phyloP scores from a whole-genome alignment of 2,888 invertebrate genomes.

The Cephalotes varians region DNA sequence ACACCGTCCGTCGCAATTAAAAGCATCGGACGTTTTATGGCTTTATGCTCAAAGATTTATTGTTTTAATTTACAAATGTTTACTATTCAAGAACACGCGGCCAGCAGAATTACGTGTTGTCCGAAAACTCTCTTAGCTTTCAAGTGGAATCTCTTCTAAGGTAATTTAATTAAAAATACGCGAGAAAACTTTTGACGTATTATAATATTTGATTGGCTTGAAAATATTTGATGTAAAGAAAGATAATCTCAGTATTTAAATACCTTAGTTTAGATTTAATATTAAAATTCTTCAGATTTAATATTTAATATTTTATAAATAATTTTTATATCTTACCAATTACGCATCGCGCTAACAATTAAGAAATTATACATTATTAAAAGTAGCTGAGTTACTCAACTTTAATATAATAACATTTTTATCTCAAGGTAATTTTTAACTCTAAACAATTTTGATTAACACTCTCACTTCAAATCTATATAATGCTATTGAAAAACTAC shows the following conservation, averaged over 20 bases:
- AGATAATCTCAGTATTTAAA: neutral
- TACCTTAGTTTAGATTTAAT: neutral
- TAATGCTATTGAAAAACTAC: conserved; percentile 11
- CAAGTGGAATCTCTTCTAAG: neutral
- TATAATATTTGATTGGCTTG: neutral
- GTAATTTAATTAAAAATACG: conserved; percentile 9
- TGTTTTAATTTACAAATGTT: conserved; percentile 51
- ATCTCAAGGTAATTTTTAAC: neutral
- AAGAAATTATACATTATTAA: neutral
- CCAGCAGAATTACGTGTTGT: neutral
- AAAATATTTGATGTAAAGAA: neutral
- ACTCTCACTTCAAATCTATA: neutral
- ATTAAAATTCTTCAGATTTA: too few species aligned
- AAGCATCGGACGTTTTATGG: conserved; percentile 35
- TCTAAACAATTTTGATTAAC: neutral
- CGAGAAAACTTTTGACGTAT: neutral
- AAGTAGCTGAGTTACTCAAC: neutral
- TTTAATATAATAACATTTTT: neutral
- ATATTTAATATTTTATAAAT: neutral
- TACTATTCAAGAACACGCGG: neutral
- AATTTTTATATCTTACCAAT: neutral
- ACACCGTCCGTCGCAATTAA: conserved; percentile 44
- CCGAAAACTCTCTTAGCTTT: neutral
- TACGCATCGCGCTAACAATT: neutral
- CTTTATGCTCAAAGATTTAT: conserved; percentile 44